phyloP scores from a whole-genome alignment of 2,797 vertebrate species.

The Xenops minutus region DNA sequence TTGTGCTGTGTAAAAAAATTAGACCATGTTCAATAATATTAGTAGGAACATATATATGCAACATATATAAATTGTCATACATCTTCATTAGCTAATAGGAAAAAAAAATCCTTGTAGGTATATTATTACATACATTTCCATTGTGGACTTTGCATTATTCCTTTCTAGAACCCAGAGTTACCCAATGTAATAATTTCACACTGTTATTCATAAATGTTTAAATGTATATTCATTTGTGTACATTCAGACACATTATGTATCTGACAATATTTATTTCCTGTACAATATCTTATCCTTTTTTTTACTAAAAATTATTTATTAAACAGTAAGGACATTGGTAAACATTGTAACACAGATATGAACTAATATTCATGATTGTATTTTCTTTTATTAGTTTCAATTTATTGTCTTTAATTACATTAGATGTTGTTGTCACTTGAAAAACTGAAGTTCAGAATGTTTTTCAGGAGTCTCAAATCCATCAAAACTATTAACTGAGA shows the following conservation, averaged over 20 bases:
- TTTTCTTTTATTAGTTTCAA: neutral
- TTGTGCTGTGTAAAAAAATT: too few relatives aligned
- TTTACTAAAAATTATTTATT: neutral
- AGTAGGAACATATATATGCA: too few relatives aligned
- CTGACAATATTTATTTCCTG: neutral
- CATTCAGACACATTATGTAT: neutral
- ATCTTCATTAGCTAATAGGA: too few relatives aligned
- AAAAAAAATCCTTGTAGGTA: too few relatives aligned
- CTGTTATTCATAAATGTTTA: neutral
- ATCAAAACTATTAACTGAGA: neutral
- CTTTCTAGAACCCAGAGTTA: neutral
- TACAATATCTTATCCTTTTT: neutral
- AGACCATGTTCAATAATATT: too few relatives aligned
- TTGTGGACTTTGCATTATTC: neutral
- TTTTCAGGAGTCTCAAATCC: neutral
- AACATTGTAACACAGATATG: neutral
- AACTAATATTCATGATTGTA: neutral
- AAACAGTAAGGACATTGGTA: neutral
- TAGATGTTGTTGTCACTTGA: neutral
- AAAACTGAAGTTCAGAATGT: neutral
- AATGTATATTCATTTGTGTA: neutral
- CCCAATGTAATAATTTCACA: neutral
- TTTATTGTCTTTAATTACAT: too few relatives aligned
- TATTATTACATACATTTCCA: too few relatives aligned
- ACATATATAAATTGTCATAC: too few relatives aligned